These are phyloP conservation scores for Agapornis roseicollis DNA, from an alignment of 2,113 vertebrate genomes.

Conservation along the genomic window DNA sequence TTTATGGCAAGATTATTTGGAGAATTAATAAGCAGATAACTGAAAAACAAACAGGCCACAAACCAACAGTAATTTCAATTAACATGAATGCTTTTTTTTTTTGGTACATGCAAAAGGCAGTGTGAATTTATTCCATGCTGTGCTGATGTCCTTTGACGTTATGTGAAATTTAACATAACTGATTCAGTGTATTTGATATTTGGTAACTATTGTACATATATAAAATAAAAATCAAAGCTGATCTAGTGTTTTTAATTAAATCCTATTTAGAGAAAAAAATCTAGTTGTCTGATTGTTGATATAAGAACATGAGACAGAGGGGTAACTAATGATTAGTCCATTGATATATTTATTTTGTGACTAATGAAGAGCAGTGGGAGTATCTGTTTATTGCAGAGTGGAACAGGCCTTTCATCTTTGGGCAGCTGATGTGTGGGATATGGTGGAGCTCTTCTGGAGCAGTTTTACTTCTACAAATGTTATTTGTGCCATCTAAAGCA, in stretches of 20 bases:
- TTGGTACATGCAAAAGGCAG: conserved; percentile 71
- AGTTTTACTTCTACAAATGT: background rate
- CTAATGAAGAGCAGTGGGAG: background rate
- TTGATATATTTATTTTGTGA: background rate
- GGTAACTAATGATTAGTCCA: background rate
- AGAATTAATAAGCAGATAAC: conserved; percentile 46
- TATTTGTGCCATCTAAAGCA: background rate
- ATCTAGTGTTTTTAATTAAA: conserved; percentile 78
- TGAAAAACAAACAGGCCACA: conserved; percentile 1
- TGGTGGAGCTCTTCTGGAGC: background rate
- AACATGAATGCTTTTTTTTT: conserved; percentile 32
- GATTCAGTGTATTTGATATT: conserved; percentile 73
- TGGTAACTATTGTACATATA: conserved; percentile 79
- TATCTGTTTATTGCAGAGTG: background rate
- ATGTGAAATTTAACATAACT: conserved; percentile 72
- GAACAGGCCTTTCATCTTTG: background rate
- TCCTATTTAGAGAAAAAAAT: conserved; percentile 56
- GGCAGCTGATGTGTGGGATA: background rate
- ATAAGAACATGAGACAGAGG: background rate
- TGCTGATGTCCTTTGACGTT: conserved; percentile 70
- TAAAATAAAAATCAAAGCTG: conserved; percentile 77
- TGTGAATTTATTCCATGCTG: conserved; percentile 68
- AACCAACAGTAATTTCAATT: conserved; percentile 21
- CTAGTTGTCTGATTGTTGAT: conserved; percentile 44
- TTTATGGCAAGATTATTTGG: conserved; percentile 67